Conservation (phyloP, 2,888 invertebrate genomes). For the Nasonovia ribisnigri region DNA sequence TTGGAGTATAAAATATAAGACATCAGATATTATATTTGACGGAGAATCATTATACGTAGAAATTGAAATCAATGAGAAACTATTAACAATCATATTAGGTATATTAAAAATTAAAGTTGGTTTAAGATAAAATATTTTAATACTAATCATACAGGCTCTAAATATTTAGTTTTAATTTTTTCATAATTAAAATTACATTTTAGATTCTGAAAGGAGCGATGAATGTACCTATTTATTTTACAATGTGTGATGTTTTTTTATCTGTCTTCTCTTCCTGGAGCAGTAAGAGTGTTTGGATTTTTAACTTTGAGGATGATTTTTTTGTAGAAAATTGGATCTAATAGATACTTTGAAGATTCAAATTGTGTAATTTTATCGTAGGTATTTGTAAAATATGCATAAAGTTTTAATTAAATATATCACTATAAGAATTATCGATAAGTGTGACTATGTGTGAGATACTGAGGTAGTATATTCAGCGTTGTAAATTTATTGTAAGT, state of each 20-base stretch:
- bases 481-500: not conserved
- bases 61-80: slow-evolving; percentile 1
- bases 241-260: not conserved
- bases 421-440: not conserved
- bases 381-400: not conserved
- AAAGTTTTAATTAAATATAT: not conserved
- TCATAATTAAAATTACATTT: not conserved
- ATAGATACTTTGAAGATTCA: too few relatives aligned
- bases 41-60: not conserved
- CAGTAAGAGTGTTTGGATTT: not conserved
- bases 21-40: slow-evolving; percentile 27
- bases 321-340: too few relatives aligned
- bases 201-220: not conserved
- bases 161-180: not conserved
- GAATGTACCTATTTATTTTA: not conserved
- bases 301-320: not conserved
- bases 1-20: slow-evolving; percentile 18
- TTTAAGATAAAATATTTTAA: not conserved
- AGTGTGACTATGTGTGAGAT: not conserved
- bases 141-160: not conserved
- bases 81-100: not conserved
- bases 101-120: not conserved
- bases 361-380: not conserved
- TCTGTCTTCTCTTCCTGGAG: not conserved
- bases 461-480: not conserved